A percentile compares a stretch with the other conserved stretches of the same genome.
Conservation (phyloP, 2,888 invertebrate genomes). For the Byasa hedistus region DNA sequence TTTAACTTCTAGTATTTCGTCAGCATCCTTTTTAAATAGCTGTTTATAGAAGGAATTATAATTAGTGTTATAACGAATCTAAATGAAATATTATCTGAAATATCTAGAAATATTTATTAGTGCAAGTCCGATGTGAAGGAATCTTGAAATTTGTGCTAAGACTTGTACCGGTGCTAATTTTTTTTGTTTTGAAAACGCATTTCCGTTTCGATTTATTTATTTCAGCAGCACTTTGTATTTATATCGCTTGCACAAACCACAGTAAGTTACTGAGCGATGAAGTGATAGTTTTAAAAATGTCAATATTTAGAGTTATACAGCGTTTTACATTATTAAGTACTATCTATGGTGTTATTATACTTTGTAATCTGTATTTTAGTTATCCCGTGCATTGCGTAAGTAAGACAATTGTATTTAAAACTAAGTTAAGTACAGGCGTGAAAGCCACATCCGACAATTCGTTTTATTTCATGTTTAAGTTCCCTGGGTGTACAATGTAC, state of each 20-base stretch:
- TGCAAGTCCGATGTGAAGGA: constrained; percentile 6
- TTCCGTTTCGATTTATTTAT: constrained; percentile 22
- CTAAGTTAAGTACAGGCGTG: background rate
- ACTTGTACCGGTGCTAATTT: constrained; percentile 28
- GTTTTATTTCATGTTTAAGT: constrained; percentile 28
- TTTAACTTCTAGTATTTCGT: too few relatives aligned
- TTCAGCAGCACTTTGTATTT: constrained; percentile 20
- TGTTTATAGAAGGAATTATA: background rate
- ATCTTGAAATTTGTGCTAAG: constrained; percentile 10
- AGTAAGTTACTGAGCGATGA: constrained; percentile 7
- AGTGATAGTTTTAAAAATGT: constrained; percentile 22
- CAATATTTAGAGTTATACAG: constrained; percentile 21
- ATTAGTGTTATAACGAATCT: constrained; percentile 1
- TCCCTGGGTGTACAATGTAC: constrained; percentile 55
- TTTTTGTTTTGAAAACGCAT: constrained; percentile 6
- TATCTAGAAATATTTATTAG: constrained; percentile 20
- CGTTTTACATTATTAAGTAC: constrained; percentile 17
- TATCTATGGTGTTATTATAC: constrained; percentile 4
- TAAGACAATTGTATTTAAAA: constrained; percentile 22
- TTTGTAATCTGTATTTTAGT: constrained; percentile 20
- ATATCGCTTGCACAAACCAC: constrained; percentile 23
- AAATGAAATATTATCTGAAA: constrained; percentile 16
- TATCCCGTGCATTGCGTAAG: constrained; percentile 11
- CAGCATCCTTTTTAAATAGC: too few relatives aligned
- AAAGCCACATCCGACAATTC: background rate